A percentile compares a stretch with the other conserved stretches of the same genome.
phyloP scores from a whole-genome alignment of 1,140 invertebrate genomes.

The Papilio helenus region DNA sequence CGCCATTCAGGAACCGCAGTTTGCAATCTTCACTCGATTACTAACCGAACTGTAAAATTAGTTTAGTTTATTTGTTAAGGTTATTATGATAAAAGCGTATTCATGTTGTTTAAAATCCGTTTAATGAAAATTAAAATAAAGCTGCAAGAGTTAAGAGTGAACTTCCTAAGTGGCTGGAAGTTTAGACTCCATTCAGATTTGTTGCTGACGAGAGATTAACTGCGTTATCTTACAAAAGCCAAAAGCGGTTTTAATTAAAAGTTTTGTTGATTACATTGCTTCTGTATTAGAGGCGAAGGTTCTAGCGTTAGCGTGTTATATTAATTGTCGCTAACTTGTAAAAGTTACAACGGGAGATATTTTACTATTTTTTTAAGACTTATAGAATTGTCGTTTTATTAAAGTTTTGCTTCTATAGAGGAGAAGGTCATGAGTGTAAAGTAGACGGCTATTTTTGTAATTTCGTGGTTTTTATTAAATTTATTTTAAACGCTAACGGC shows the following conservation, averaged over 20 bases:
- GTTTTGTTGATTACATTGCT: constrained; percentile 18
- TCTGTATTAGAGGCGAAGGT: background rate
- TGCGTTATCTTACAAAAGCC: constrained; percentile 22
- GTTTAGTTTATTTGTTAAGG: background rate
- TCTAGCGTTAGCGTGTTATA: background rate
- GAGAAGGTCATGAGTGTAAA: too few relatives aligned
- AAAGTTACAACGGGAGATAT: background rate
- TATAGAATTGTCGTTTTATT: too few relatives aligned
- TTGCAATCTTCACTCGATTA: too few relatives aligned
- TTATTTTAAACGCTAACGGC: too few relatives aligned
- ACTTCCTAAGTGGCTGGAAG: constrained; percentile 16
- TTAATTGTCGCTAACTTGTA: background rate
- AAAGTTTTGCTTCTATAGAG: too few relatives aligned
- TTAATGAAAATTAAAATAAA: background rate
- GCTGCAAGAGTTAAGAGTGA: background rate
- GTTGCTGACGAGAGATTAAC: constrained; percentile 22
- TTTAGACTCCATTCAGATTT: constrained; percentile 19
- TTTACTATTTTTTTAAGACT: background rate
- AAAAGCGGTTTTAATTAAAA: constrained; percentile 25
- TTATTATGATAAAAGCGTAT: background rate
- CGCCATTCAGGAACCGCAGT: too few relatives aligned
- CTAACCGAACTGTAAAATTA: background rate
- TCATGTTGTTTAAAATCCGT: background rate
- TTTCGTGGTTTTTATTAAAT: too few relatives aligned
- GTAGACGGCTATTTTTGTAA: too few relatives aligned